Evolutionary conservation across 1,140 invertebrate genomes (phyloP), one percentile per base, ranked within the genome.

Genomic region (Apocrypta bakeri): DNA sequence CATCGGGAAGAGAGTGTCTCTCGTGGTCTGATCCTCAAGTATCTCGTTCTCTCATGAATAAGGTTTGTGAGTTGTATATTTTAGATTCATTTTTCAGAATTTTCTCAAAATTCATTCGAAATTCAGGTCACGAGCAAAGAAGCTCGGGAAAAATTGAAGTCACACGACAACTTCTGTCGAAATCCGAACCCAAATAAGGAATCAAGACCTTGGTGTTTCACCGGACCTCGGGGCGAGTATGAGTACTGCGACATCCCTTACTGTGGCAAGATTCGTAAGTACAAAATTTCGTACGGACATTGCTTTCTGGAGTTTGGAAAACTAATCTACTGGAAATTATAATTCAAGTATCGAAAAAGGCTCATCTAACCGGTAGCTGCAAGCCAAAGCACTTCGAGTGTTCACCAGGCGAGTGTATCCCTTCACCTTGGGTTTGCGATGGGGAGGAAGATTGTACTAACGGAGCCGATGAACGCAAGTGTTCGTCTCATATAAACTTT

Each of bases 241-340:
- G 93, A 94, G 84, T 91, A 92, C 77, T 94, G 94, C 80, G 93
- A 94, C 83, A 93, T 94, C 83, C 93, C 94, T 3, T 61, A 86
- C 17, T 94, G 93, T 83, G 87, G 88, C 40, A 87, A 87, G 82
- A 85, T 85, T 42, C 88, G 91, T 92, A 88, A 82, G 42, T 24
- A 2, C 2, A 12, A 2, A 42, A 42, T 31, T 17, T 40, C 1
- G 21, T 17, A 12, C 1, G 1, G 12, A 4, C 9, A 48, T 48
- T 48, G 1, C 3, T 17, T 17, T 1, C 1, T 48, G 2, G 9
- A 9, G 14, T 42, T 42, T 0, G 14, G 9, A 1, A 14, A n/a
- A 1, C 24, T 63, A 25, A 63, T 37, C 24, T 48, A 12, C 56
- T 71, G n/a, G 71, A 21, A 31, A 17, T 48, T 12, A 33, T 73